Percentiles rank a stretch among this genome's conserved stretches.
Evolutionary conservation across 2,888 invertebrate genomes (phyloP).

Genomic region (Synanthedon vespiformis): DNA sequence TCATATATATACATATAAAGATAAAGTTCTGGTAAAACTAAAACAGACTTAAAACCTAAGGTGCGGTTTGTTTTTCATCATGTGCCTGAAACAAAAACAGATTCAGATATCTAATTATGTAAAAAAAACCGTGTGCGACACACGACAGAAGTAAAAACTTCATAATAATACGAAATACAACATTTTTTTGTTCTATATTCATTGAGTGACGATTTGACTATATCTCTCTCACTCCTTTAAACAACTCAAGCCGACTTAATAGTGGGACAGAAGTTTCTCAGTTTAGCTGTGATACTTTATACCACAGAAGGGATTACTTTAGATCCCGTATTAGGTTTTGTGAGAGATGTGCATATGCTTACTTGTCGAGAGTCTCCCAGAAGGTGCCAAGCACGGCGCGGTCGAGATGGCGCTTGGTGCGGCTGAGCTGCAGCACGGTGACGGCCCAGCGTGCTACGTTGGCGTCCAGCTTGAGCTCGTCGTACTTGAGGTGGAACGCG

Average conservation of each 20-base stretch:
- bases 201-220: no score
- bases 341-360: slow-evolving; percentile 26
- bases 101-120: no score
- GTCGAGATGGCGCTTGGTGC: slow-evolving; percentile 96
- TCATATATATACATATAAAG: slow-evolving; percentile 33
- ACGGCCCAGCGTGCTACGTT: slow-evolving; percentile 99
- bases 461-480: slow-evolving; percentile 93
- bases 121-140: no score
- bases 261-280: no score
- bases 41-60: slow-evolving; percentile 75
- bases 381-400: slow-evolving; percentile 94
- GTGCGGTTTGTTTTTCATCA: slow-evolving; percentile 90
- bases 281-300: no score
- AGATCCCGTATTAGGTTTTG: background rate
- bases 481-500: slow-evolving; percentile 97
- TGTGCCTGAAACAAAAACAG: slow-evolving; percentile 76
- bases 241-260: no score
- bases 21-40: slow-evolving; percentile 40
- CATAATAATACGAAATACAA: no score
- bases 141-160: no score
- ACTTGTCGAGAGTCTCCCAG: slow-evolving; percentile 98
- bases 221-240: no score
- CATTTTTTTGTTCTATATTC: no score
- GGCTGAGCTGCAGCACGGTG: slow-evolving; percentile 89
- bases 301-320: background rate